Base-by-base conservation (phyloP, 2,888 invertebrate species). In the Oscheius myriophilus region DNA sequence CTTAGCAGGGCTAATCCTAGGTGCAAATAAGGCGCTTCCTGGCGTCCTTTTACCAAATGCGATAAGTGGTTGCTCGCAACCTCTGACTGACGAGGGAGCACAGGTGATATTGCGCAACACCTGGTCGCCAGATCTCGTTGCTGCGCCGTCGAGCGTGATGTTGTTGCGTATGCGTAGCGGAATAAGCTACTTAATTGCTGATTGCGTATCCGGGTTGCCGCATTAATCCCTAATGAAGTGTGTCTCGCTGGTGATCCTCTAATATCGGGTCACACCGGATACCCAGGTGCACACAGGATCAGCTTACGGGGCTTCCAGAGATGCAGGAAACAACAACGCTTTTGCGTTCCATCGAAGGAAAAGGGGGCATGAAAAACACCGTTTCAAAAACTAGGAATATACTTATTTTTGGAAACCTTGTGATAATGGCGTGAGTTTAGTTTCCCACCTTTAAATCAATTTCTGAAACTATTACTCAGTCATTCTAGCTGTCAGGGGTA, bases 191-290 rank as follows among this genome's bases (percentile, higher is more conserved):
- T 46, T 65, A 55, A 65, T 46, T 55, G 53, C 65, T 65, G 65
- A 55, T 65, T 65, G 65, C 65, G 33, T 65, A 65, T 65, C 54
- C 65, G 55, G 23, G 18, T 55, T 45, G 65, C 65, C 61, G 49
- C 61, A 61, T 49, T 65, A 63, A 63, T 63, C 63, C 63, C 39
- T 63, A 63, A 63, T 63, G 63, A 63, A 63, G 63, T 63, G 63
- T 61, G 46, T 49, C 49, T 16, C 53, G n/a, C 61, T 11, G 49
- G 46, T 45, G 46, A 61, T 45, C 46, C 49, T 46, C 46, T 49
- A 61, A 49, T 49, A 61, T 33, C 49, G 26, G 46, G 46, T 49
- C 46, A 49, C 46, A 61, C 9, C 26, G 33, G 61, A 61, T 61
- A 61, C 49, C 49, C 61, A 61, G 59, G 59, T 59, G 59, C 18